Evolutionary conservation across 1,140 invertebrate genomes (phyloP).

Genomic region (Zaprionus nigranus): DNA sequence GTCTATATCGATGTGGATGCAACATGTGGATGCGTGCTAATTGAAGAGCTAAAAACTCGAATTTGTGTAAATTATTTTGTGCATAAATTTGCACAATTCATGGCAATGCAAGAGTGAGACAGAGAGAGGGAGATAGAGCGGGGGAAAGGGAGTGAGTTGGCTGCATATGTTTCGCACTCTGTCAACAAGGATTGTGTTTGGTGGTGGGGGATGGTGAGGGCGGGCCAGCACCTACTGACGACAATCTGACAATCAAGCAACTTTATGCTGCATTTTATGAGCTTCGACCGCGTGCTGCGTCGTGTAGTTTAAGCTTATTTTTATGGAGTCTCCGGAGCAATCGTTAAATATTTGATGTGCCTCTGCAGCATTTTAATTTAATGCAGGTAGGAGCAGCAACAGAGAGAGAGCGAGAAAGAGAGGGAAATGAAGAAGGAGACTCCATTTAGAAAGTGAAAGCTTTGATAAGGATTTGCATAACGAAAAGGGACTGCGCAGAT

Average conservation of each 20-base stretch:
- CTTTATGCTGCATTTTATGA: constrained; percentile 58
- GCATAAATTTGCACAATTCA: constrained; percentile 74
- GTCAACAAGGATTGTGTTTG: constrained; percentile 65
- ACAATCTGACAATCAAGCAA: constrained; percentile 55
- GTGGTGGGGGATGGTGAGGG: neutral
- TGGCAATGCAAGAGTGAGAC: constrained; percentile 46
- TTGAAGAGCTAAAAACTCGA: constrained; percentile 74
- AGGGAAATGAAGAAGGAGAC: neutral
- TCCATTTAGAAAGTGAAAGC: constrained; percentile 30
- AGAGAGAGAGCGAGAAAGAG: neutral
- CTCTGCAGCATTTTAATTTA: constrained; percentile 69
- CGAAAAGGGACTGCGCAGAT: constrained; percentile 25
- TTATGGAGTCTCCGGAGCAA: constrained; percentile 32
- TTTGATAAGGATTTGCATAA: constrained; percentile 44
- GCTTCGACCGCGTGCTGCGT: constrained; percentile 12
- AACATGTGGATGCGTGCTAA: constrained; percentile 65
- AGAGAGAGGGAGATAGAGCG: no score
- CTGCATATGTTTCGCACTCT: constrained; percentile 19
- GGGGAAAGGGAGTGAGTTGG: neutral
- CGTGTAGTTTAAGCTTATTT: constrained; percentile 44
- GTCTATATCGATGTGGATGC: neutral
- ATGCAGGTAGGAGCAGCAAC: neutral
- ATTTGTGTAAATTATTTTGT: constrained; percentile 78
- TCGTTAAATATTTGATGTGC: constrained; percentile 62
- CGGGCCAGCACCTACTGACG: constrained; percentile 21